Evolutionary conservation across 2,113 vertebrate species (phyloP).

Genomic region (Channa argus): DNA sequence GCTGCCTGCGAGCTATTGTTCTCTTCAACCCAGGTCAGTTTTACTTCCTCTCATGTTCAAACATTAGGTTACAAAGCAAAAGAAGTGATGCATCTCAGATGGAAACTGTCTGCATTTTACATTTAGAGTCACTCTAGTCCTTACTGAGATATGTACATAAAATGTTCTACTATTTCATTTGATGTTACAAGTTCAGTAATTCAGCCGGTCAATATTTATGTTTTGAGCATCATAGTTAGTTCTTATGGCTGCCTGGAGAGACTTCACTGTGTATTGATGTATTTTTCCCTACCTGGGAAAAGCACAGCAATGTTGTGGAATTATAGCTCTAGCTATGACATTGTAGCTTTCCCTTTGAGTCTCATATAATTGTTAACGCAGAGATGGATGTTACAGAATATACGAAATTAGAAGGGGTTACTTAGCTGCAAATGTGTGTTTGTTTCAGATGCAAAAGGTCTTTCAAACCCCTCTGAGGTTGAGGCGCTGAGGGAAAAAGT

Average conservation of each 20-base stretch:
- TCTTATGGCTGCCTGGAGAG: not conserved
- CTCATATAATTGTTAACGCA: not conserved
- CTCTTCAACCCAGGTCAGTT: slow-evolving; percentile 93
- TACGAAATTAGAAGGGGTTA: not conserved
- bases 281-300: too few species aligned
- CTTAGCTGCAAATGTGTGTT: slow-evolving; percentile 3
- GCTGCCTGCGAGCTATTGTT: slow-evolving; percentile 94
- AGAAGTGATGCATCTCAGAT: not conserved
- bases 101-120: not conserved
- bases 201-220: too few species aligned
- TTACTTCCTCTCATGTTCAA: not conserved
- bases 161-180: too few species aligned
- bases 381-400: not conserved
- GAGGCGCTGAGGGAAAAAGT: slow-evolving; percentile 93
- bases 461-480: slow-evolving; percentile 93
- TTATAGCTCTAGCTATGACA: not conserved
- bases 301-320: too few species aligned
- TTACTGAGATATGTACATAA: too few species aligned
- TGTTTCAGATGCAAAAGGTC: slow-evolving; percentile 92
- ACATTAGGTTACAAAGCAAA: not conserved
- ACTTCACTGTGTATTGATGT: not conserved
- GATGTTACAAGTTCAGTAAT: too few species aligned
- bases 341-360: not conserved
- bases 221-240: not conserved
- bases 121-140: not conserved